Evolutionary conservation across 2,797 vertebrate species (phyloP).

Genomic region (Poecilia picta): DNA sequence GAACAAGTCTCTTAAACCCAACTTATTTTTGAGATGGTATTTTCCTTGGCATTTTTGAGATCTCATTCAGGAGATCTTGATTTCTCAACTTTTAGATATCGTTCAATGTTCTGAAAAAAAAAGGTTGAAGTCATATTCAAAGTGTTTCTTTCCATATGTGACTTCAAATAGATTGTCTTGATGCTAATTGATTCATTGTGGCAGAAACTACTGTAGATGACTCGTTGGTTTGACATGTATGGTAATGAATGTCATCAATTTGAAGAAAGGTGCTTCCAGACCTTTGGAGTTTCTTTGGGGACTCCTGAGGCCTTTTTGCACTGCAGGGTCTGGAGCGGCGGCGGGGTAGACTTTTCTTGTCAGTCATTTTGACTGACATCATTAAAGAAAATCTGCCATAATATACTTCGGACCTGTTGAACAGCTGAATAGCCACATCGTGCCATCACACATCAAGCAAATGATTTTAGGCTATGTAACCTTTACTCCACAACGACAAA

Average conservation of each 20-base stretch:
- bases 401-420: background rate
- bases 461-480: background rate
- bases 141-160: background rate
- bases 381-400: background rate
- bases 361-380: background rate
- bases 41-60: no score
- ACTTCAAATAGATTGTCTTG: background rate
- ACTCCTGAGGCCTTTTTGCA: background rate
- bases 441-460: background rate
- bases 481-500: background rate
- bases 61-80: background rate
- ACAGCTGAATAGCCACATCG: background rate
- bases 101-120: background rate
- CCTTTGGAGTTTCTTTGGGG: background rate
- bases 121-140: background rate
- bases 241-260: background rate
- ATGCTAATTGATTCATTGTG: background rate
- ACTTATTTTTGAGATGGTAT: background rate
- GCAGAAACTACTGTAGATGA: background rate
- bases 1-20: background rate
- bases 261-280: background rate
- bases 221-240: background rate
- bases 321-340: background rate
- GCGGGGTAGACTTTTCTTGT: no score
- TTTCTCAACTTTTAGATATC: background rate